These are phyloP conservation scores for Polyploca ridens DNA, from an alignment of 2,888 invertebrate species.

Conservation along the genomic window DNA sequence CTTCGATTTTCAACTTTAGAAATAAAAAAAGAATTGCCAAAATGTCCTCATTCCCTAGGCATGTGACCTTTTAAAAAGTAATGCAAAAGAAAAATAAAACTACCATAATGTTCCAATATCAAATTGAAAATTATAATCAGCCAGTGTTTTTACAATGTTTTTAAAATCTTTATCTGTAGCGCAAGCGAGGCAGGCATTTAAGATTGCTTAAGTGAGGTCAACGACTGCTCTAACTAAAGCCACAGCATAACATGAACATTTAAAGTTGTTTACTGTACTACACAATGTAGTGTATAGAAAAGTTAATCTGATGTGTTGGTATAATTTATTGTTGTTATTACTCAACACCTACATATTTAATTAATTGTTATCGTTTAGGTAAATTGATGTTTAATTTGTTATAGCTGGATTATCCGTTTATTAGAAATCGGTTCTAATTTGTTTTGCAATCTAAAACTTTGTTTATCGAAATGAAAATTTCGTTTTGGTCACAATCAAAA, in stretches of 20 bases:
- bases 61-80: slow-evolving; percentile 8
- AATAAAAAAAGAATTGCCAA: neutral
- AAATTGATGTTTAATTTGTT: neutral
- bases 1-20: neutral
- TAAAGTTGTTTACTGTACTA: neutral
- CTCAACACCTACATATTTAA: neutral
- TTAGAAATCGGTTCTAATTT: neutral
- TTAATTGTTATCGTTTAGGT: neutral
- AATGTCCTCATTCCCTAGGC: neutral
- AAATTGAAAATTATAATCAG: slow-evolving; percentile 9
- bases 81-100: neutral
- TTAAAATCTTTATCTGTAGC: slow-evolving; percentile 20
- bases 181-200: slow-evolving; percentile 25
- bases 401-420: neutral
- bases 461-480: neutral
- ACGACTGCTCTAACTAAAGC: slow-evolving; percentile 26
- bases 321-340: neutral
- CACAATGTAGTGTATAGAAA: neutral
- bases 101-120: neutral
- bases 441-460: neutral
- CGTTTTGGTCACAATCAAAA: slow-evolving; percentile 15
- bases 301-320: neutral
- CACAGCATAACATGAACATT: neutral
- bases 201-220: slow-evolving; percentile 29
- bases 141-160: slow-evolving; percentile 12